Base-by-base conservation (phyloP, 2,797 vertebrate species). In the Remorina albescens region DNA sequence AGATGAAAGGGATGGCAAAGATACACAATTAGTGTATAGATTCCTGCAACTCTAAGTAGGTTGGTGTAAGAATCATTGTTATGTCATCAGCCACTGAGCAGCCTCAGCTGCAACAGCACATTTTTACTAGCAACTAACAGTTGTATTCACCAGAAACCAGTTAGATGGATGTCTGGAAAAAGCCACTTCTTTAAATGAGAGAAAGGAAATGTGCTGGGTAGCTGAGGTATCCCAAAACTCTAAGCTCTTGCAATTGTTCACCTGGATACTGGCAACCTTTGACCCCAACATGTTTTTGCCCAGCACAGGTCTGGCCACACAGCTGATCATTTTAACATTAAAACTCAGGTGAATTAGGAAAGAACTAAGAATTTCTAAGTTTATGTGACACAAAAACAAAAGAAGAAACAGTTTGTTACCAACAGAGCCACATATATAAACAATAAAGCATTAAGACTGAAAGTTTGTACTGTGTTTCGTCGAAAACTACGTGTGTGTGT, bases 101-200 rank as follows among this genome's bases (percentile, higher is more conserved):
- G 60, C 36, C 21, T 60, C 28, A 78, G 46, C 63, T 67, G 71
- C 72, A 47, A 81, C 66, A 76, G 63, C 71, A 67, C 15, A 68
- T 72, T 83, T 76, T 54, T 76, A 66, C 49, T 23, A 36, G 53
- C 51, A 66, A 67, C 65, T 57, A n/a, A n/a, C n/a, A n/a, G 62
- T 61, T 53, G 66, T 39, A 60, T 77, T 78, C 41, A 54, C 21
- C 57, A 61, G 79, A 15, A 60, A 63, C 59, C 66, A 73, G 56
- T 47, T 18, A 74, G 68, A 55, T 59, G 34, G 37, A 50, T 37
- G 47, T 62, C 28, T 34, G 59, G 32, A 53, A 39, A 6, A 39
- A 51, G 75, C 4, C 23, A 41, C 63, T 37, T 64, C 68, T 72
- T 56, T n/a, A 62, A 21, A 76, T 15, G 25, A 37, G 30, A 57